Base-by-base conservation (phyloP, 2,113 vertebrate species). In the Chionis minor region DNA sequence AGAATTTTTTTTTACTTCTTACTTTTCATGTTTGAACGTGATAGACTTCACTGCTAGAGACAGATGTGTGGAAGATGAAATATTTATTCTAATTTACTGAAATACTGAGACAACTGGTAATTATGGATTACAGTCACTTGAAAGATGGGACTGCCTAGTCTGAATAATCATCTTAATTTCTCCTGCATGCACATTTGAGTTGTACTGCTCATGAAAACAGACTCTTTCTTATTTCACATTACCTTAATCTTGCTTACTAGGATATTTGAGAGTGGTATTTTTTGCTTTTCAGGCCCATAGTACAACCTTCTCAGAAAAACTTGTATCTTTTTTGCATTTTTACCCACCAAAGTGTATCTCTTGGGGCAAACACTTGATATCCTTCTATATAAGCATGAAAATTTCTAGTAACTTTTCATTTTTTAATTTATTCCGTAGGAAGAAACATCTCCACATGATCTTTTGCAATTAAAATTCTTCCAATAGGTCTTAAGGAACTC, bases 381-480 rank as follows among this genome's bases (percentile, higher is more conserved):
- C n/a, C 56, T 90, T 91, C 67, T 95, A 77, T 95, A 92, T 0
- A 2, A 96, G 51, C n/a, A 47, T 52, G 17, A 38, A 52, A 89
- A 94, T 93, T 35, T 28, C 86, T 67, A 67, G 67, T n/a, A 82
- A 47, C 55, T 49, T 82, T 69, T 63, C 38, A 73, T 92, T 96
- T 66, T 55, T 86, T 73, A 66, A 59, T 91, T 63, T 61, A 79
- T 92, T 96, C 79, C 96, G 24, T 85, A 62, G 56, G 71, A 90
- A 98, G 84, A 97, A 90, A 80, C 75, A 81, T 96, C 56, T 96
- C 82, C 70, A 81, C 73, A 62, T 82, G 94, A 96, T 90, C 84
- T 95, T 80, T 95, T 94, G 79, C 92, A 97, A 97, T 98, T 98
- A 96, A 97, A 95, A 96, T 97, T 97, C 81, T 96, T 97, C 75